Conservation (phyloP, 1,140 invertebrate species). For the Drosophila biarmipes region DNA sequence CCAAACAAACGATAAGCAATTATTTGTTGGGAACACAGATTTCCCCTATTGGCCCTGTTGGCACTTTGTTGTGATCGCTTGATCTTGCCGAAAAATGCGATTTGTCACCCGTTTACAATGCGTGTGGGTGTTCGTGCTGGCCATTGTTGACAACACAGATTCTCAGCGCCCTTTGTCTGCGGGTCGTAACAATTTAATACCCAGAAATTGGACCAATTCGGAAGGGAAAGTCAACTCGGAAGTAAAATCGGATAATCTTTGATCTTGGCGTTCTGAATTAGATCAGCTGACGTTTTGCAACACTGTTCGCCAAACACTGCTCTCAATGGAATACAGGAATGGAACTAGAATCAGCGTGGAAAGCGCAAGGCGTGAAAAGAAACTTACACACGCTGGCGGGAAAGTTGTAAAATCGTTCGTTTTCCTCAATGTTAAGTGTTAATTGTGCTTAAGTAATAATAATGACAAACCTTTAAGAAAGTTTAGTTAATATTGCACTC, state of each 20-base stretch:
- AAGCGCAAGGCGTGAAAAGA: constrained; percentile 19
- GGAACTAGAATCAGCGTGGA: neutral
- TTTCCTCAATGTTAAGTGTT: constrained; percentile 40
- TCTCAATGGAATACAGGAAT: constrained; percentile 1
- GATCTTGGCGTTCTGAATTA: constrained; percentile 1
- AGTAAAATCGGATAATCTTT: constrained; percentile 45
- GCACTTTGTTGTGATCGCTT: constrained; percentile 66
- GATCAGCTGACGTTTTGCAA: neutral
- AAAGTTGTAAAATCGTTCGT: constrained; percentile 3
- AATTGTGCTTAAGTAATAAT: constrained; percentile 22
- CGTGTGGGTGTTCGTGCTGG: constrained; percentile 64
- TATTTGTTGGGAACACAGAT: constrained; percentile 63
- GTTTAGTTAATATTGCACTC: neutral
- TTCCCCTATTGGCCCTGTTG: constrained; percentile 45
- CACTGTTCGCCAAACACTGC: constrained; percentile 14
- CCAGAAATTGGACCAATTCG: constrained; percentile 56
- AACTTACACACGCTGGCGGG: constrained; percentile 43
- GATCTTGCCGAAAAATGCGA: constrained; percentile 63
- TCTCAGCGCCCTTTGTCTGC: constrained; percentile 29
- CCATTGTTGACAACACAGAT: constrained; percentile 56
- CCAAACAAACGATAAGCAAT: constrained; percentile 77
- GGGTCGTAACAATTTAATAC: constrained; percentile 70
- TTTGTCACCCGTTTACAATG: constrained; percentile 67
- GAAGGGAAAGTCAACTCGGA: constrained; percentile 67
- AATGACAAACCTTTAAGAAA: constrained; percentile 13